Conservation (phyloP, 2,888 invertebrate genomes). For the Eupithecia subfuscata region DNA sequence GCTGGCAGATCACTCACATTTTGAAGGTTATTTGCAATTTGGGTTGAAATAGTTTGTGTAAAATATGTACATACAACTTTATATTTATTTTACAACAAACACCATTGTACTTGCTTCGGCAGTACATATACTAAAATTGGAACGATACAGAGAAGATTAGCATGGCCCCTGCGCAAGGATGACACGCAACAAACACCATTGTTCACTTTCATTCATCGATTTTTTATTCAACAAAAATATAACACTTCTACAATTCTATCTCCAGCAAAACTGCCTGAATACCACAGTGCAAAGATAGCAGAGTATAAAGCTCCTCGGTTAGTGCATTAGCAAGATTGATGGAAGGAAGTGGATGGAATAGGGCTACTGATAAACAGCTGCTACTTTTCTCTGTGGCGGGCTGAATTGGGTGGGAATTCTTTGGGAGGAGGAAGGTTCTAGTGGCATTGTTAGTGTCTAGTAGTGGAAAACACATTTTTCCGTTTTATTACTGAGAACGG, state of each 20-base stretch:
- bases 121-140: no score
- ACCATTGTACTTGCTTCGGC: no score
- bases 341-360: slow-evolving; percentile 10
- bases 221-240: neutral
- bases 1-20: no score
- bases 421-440: slow-evolving; percentile 4
- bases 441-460: neutral
- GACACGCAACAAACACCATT: neutral
- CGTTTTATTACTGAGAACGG: neutral
- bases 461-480: neutral
- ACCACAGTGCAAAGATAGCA: slow-evolving; percentile 16
- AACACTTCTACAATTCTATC: neutral
- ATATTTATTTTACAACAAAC: neutral
- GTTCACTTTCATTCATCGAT: neutral
- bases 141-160: no score
- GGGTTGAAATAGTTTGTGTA: no score
- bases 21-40: no score
- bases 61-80: no score
- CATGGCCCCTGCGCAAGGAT: no score
- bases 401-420: slow-evolving; percentile 7
- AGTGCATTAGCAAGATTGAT: slow-evolving; percentile 32
- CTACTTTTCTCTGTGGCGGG: slow-evolving; percentile 25
- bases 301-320: slow-evolving; percentile 18
- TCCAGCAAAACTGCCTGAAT: neutral
- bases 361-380: slow-evolving; percentile 28